Evolutionary conservation across 2,113 vertebrate species (phyloP).

Genomic region (Herpetotheres cachinnans): DNA sequence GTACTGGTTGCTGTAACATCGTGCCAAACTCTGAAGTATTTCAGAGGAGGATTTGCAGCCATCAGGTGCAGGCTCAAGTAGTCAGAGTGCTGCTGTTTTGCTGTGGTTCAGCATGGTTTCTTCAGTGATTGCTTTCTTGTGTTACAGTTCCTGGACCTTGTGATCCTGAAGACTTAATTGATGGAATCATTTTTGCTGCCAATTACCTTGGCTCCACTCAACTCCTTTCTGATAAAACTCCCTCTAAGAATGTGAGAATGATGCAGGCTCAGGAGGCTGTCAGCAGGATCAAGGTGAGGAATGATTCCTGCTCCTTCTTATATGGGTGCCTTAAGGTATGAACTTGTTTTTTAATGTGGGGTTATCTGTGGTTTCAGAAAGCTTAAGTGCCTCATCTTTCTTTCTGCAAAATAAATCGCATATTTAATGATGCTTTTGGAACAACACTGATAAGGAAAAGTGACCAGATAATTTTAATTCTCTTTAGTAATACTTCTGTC

Average conservation of each 20-base stretch:
- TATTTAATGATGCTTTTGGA: background rate
- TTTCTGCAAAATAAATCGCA: background rate
- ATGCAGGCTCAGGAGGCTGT: conserved; percentile 98
- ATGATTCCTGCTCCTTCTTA: background rate
- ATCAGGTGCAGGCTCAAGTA: background rate
- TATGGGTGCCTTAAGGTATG: background rate
- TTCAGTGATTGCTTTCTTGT: conserved; percentile 30
- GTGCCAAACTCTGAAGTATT: background rate
- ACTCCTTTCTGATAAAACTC: conserved; percentile 95
- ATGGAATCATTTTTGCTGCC: conserved; percentile 97
- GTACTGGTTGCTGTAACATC: background rate
- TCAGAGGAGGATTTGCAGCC: background rate
- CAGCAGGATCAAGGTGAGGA: conserved; percentile 93
- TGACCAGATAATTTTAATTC: background rate
- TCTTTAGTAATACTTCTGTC: background rate
- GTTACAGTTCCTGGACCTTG: conserved; percentile 93
- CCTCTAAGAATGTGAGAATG: conserved; percentile 96
- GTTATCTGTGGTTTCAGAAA: background rate
- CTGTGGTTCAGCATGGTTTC: background rate
- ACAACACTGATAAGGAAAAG: background rate
- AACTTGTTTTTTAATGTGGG: background rate
- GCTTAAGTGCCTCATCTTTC: background rate
- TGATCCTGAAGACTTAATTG: conserved; percentile 96
- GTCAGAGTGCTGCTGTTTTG: background rate
- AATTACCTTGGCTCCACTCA: conserved; percentile 97